phyloP scores from a whole-genome alignment of 2,888 invertebrate genomes.

The Pristionchus maxplancki region DNA sequence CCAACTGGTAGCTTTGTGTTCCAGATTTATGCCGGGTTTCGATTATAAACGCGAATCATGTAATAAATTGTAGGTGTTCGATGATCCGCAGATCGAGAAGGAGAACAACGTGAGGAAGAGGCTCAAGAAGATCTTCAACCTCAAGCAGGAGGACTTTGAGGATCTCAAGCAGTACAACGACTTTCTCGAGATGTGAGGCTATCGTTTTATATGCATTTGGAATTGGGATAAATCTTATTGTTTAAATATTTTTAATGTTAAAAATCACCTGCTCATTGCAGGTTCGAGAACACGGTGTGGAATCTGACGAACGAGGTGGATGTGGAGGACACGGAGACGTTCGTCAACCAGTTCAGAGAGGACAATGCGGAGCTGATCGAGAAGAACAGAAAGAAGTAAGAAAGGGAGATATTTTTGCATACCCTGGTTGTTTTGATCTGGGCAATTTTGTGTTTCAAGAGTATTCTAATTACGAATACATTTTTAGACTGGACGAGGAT shows the following conservation, averaged over 20 bases:
- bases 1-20: too few species aligned
- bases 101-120: slow-evolving; percentile 95
- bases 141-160: slow-evolving; percentile 93
- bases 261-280: slow-evolving; percentile 28
- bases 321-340: slow-evolving; percentile 68
- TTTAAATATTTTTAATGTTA: not conserved
- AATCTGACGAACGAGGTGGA: slow-evolving; percentile 70
- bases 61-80: slow-evolving; percentile 83
- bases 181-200: slow-evolving; percentile 94
- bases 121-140: slow-evolving; percentile 89
- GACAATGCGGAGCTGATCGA: slow-evolving; percentile 72
- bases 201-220: too few species aligned
- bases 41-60: too few species aligned
- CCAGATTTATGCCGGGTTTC: too few species aligned
- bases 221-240: too few species aligned
- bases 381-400: slow-evolving; percentile 69
- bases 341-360: slow-evolving; percentile 68
- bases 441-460: not conserved
- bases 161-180: slow-evolving; percentile 91
- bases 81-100: slow-evolving; percentile 96
- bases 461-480: too few species aligned
- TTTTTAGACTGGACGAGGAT: slow-evolving; percentile 80
- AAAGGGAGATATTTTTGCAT: not conserved
- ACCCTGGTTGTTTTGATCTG: not conserved
- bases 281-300: slow-evolving; percentile 66